Percentiles rank a stretch among this genome's conserved stretches.
These are phyloP conservation scores for Crocallis elinguaria DNA, from an alignment of 2,888 invertebrate species.

Conservation along the genomic window DNA sequence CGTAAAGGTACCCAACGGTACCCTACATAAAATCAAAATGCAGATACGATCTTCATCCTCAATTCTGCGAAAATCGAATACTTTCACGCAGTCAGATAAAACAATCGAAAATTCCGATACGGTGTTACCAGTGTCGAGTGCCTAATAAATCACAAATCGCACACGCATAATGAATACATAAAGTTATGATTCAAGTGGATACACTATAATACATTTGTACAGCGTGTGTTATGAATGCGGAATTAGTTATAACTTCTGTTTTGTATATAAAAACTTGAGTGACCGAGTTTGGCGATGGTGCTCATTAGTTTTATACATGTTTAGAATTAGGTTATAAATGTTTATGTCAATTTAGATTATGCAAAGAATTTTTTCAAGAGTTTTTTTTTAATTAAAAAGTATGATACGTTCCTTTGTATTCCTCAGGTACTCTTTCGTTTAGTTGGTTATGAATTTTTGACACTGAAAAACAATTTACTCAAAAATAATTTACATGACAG, in stretches of 20 bases:
- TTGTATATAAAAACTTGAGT: constrained; percentile 17
- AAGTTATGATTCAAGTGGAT: constrained; percentile 41
- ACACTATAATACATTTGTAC: constrained; percentile 28
- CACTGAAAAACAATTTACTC: too few species aligned
- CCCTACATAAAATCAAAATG: constrained; percentile 19
- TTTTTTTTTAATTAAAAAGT: neutral
- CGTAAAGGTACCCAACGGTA: constrained; percentile 6
- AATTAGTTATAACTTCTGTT: constrained; percentile 18
- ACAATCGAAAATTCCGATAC: constrained; percentile 42
- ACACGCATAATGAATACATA: constrained; percentile 40
- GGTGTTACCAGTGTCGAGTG: constrained; percentile 45
- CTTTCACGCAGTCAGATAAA: constrained; percentile 43
- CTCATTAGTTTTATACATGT: constrained; percentile 4
- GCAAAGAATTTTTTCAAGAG: too few species aligned
- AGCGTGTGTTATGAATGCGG: constrained; percentile 28
- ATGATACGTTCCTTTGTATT: too few species aligned
- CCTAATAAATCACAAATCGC: constrained; percentile 48
- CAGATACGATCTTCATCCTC: constrained; percentile 34
- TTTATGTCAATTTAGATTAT: neutral
- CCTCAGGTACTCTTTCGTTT: too few species aligned
- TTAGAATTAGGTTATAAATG: neutral
- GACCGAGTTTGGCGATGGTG: constrained; percentile 13
- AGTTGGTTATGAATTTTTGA: too few species aligned
- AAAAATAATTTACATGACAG: too few species aligned
- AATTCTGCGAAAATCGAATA: constrained; percentile 37